A percentile compares a stretch with the other conserved stretches of the same genome.
Evolutionary conservation across 2,888 invertebrate species (phyloP).

Genomic region (Diaphora mendica): DNA sequence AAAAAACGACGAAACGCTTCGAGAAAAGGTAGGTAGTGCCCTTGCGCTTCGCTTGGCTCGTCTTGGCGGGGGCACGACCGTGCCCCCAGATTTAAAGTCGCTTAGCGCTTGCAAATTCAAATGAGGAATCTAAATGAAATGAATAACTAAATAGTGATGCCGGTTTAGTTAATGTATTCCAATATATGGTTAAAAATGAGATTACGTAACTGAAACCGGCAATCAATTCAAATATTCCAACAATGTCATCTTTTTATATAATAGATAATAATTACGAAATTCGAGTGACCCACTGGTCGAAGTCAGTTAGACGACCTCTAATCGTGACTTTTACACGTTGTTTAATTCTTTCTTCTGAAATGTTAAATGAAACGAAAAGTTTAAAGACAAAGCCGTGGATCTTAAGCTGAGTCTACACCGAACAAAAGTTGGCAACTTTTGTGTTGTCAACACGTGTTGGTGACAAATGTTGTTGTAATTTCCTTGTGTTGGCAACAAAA

Average conservation of each 20-base stretch:
- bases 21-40: too few relatives aligned
- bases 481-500: too few relatives aligned
- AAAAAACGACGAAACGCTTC: too few relatives aligned
- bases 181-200: constrained; percentile 23
- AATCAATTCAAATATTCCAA: constrained; percentile 35
- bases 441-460: too few relatives aligned
- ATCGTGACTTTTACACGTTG: not conserved
- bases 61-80: too few relatives aligned
- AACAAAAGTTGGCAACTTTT: too few relatives aligned
- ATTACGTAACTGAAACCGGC: constrained; percentile 34
- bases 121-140: not conserved
- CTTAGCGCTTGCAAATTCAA: not conserved
- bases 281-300: constrained; percentile 2
- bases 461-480: too few relatives aligned
- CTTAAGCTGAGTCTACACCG: too few relatives aligned
- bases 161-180: constrained; percentile 45
- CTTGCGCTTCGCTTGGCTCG: too few relatives aligned
- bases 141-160: constrained; percentile 32
- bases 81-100: too few relatives aligned
- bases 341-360: not conserved
- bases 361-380: not conserved
- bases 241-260: constrained; percentile 36
- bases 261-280: constrained; percentile 9
- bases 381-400: not conserved
- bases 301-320: not conserved